Evolutionary conservation across 2,113 vertebrate species (phyloP).

Genomic region (Cyphomyrus discorhynchus): DNA sequence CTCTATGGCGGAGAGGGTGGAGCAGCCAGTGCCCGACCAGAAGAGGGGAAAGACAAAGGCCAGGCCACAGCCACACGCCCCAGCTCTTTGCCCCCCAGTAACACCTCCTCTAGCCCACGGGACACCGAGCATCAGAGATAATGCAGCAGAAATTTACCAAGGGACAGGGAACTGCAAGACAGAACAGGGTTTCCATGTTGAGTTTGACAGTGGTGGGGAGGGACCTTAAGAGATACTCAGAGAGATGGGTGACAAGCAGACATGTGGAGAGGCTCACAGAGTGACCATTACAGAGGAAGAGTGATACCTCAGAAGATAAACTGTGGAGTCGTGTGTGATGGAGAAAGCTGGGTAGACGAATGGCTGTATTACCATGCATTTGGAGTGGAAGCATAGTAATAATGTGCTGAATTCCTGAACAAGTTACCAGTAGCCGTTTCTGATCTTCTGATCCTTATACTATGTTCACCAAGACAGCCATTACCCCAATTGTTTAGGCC

Average conservation of each 20-base stretch:
- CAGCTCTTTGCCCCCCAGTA: slow-evolving; percentile 41
- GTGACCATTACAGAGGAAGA: slow-evolving; percentile 27
- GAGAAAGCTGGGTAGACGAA: neutral
- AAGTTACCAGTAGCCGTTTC: neutral
- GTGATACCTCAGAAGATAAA: slow-evolving; percentile 39
- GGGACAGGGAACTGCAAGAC: slow-evolving; percentile 22
- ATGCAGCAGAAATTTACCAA: slow-evolving; percentile 29
- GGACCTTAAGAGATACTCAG: neutral
- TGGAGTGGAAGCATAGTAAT: slow-evolving; percentile 28
- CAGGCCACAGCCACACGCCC: slow-evolving; percentile 35
- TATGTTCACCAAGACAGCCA: neutral
- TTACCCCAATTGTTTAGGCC: neutral
- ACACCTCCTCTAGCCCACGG: slow-evolving; percentile 57
- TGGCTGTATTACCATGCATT: slow-evolving; percentile 11
- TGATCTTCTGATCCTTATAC: neutral
- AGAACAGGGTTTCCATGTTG: neutral
- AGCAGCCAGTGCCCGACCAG: slow-evolving; percentile 29
- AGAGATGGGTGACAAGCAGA: slow-evolving; percentile 8
- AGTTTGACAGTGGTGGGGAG: neutral
- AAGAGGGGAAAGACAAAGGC: slow-evolving; percentile 60
- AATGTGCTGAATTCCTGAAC: neutral
- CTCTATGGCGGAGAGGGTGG: slow-evolving; percentile 77
- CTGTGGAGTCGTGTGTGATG: slow-evolving; percentile 13
- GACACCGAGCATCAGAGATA: slow-evolving; percentile 67
- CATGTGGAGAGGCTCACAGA: slow-evolving; percentile 16